Evolutionary conservation across 2,888 invertebrate species (phyloP).

Genomic region (Philaethria dido): DNA sequence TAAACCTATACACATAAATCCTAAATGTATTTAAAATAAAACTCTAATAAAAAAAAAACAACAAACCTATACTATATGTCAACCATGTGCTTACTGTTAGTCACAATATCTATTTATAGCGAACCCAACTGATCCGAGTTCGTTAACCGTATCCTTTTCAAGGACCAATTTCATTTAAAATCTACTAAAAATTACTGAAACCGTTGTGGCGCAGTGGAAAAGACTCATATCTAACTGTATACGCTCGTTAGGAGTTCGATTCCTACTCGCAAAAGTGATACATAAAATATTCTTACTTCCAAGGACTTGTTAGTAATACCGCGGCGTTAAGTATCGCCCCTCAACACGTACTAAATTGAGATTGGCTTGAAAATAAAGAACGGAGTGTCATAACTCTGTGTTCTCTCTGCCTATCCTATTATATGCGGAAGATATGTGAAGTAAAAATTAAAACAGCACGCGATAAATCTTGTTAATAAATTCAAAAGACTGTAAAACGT

Average conservation of each 20-base stretch:
- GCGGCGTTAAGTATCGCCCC: too few species aligned
- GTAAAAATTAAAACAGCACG: not conserved
- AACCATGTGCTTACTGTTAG: constrained; percentile 67
- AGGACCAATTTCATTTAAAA: constrained; percentile 34
- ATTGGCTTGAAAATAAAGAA: too few species aligned
- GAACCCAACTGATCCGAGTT: constrained; percentile 59
- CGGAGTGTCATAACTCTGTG: not conserved
- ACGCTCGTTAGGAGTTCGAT: not conserved
- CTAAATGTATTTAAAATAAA: not conserved
- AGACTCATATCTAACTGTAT: not conserved
- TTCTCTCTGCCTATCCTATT: not conserved
- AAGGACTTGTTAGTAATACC: too few species aligned
- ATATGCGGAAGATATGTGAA: not conserved
- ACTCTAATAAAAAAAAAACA: constrained; percentile 26
- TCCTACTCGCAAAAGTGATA: not conserved
- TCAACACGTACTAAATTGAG: too few species aligned
- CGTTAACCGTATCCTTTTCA: constrained; percentile 61
- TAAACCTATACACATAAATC: not conserved
- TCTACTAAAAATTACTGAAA: not conserved
- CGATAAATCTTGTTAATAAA: not conserved
- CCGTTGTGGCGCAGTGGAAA: not conserved
- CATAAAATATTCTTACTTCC: too few species aligned
- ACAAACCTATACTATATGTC: constrained; percentile 56
- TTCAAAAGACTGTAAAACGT: constrained; percentile 60
- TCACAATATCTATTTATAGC: constrained; percentile 71